Conservation (phyloP, 1,140 invertebrate species). For the Drosophila busckii region DNA sequence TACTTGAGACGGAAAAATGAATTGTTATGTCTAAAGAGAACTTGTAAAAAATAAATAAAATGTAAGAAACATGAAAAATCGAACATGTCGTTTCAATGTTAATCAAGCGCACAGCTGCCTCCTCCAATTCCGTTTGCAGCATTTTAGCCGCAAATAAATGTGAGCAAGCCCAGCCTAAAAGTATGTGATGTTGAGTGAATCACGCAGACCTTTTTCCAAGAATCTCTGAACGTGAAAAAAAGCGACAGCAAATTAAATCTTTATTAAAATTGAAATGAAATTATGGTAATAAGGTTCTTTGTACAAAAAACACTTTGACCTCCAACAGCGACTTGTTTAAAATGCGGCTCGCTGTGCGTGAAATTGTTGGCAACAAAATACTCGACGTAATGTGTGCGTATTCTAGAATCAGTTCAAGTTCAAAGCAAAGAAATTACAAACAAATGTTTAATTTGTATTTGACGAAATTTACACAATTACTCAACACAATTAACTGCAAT, state of each 20-base stretch:
- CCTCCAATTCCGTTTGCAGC: neutral
- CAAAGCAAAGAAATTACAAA: too few relatives aligned
- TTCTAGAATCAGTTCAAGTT: too few relatives aligned
- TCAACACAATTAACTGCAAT: too few relatives aligned
- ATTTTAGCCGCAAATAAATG: neutral
- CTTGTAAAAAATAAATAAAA: constrained; percentile 74
- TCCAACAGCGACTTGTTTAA: neutral
- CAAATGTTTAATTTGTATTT: too few relatives aligned
- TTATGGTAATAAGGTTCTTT: constrained; percentile 39
- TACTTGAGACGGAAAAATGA: constrained; percentile 70
- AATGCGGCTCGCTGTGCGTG: constrained; percentile 5
- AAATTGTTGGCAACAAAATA: constrained; percentile 5
- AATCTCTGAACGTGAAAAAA: neutral
- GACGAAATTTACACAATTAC: too few relatives aligned
- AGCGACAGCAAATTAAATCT: constrained; percentile 15
- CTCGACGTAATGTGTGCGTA: too few relatives aligned
- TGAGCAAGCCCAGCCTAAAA: constrained; percentile 15
- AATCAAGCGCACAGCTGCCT: neutral
- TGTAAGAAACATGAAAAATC: constrained; percentile 48
- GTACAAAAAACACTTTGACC: neutral
- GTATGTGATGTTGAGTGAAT: constrained; percentile 30
- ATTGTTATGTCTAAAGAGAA: constrained; percentile 74
- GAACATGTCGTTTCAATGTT: neutral
- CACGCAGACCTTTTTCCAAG: neutral
- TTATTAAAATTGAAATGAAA: constrained; percentile 35